phyloP scores from a whole-genome alignment of 2,888 invertebrate species.

The Lutraria lutraria region DNA sequence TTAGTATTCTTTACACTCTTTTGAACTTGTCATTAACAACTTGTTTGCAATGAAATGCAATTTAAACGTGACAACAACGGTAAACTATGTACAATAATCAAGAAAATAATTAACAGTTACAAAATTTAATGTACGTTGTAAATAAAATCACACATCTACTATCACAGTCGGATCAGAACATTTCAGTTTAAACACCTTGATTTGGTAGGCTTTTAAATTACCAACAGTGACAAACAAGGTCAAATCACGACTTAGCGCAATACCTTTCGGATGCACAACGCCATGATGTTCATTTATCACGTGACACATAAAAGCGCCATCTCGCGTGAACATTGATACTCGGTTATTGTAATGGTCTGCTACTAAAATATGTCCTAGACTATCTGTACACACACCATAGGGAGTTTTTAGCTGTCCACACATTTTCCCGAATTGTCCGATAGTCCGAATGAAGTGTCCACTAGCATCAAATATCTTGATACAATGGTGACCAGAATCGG shows the following conservation, averaged over 20 bases:
- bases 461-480: conserved; percentile 87
- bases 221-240: conserved; percentile 73
- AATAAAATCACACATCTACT: conserved; percentile 39
- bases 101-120: too few species aligned
- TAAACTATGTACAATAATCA: too few species aligned
- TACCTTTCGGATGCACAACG: conserved; percentile 74
- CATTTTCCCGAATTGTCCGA: conserved; percentile 87
- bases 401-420: conserved; percentile 88
- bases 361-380: conserved; percentile 87
- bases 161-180: conserved; percentile 29
- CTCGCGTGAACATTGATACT: conserved; percentile 75
- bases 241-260: conserved; percentile 68
- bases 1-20: too few species aligned
- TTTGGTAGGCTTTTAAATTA: conserved; percentile 72
- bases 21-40: too few species aligned
- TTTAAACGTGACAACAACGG: too few species aligned
- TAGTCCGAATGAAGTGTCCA: conserved; percentile 86
- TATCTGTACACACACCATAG: conserved; percentile 87
- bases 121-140: not conserved
- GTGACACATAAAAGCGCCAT: conserved; percentile 79
- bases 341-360: conserved; percentile 88
- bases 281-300: conserved; percentile 70
- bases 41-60: too few species aligned
- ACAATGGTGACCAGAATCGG: conserved; percentile 88
- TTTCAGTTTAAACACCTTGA: conserved; percentile 65